These are phyloP conservation scores for Drosophila orena DNA, from an alignment of 1,140 invertebrate species.

Conservation along the genomic window DNA sequence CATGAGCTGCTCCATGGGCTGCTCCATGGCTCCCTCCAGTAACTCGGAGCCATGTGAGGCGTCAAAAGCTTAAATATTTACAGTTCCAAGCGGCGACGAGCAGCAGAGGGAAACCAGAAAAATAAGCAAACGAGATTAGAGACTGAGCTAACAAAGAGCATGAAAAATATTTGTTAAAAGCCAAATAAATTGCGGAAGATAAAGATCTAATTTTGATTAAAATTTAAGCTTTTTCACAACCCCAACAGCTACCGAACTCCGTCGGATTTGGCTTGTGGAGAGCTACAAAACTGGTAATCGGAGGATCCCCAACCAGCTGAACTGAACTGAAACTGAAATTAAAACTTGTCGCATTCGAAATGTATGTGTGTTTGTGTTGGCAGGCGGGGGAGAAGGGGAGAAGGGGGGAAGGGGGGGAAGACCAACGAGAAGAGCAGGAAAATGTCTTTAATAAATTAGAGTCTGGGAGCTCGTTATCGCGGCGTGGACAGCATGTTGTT, in stretches of 20 bases:
- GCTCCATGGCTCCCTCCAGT: conserved; percentile 4
- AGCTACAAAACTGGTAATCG: conserved; percentile 15
- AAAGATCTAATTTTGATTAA: conserved; percentile 83
- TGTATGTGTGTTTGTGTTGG: conserved; percentile 71
- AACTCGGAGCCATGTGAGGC: conserved; percentile 61
- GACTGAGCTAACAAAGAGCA: conserved; percentile 48
- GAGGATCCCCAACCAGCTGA: not conserved
- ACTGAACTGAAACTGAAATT: conserved; percentile 55
- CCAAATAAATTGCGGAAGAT: conserved; percentile 78
- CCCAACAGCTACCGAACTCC: conserved; percentile 69
- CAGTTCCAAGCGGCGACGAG: conserved; percentile 25
- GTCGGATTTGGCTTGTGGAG: conserved; percentile 5
- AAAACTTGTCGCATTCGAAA: conserved; percentile 72
- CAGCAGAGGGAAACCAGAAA: conserved; percentile 8
- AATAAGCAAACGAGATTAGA: conserved; percentile 48
- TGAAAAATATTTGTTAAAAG: conserved; percentile 79
- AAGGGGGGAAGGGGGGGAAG: not conserved
- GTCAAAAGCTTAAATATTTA: conserved; percentile 84
- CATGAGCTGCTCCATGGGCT: conserved; percentile 2
- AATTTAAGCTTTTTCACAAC: conserved; percentile 84
- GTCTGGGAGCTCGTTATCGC: conserved; percentile 55
- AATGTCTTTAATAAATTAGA: conserved; percentile 77
- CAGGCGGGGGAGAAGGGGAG: conserved; percentile 31
- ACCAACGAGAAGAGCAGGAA: conserved; percentile 37
- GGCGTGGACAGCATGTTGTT: conserved; percentile 54